These are phyloP conservation scores for Nysson spinosus DNA, from an alignment of 2,888 invertebrate genomes.

Conservation along the genomic window DNA sequence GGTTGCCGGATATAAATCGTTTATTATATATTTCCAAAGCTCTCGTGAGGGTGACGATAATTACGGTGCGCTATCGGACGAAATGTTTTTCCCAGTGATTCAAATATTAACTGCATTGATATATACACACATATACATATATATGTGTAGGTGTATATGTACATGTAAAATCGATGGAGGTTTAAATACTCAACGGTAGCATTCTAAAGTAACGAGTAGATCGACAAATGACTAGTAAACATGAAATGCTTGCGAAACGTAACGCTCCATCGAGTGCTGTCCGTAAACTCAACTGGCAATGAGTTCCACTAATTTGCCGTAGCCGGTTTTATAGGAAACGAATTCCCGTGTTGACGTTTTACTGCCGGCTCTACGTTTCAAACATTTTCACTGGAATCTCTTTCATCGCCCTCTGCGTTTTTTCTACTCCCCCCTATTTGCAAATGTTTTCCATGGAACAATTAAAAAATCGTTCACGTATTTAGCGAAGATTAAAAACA, in stretches of 20 bases:
- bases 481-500: constrained; percentile 3
- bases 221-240: constrained; percentile 22
- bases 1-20: too few species aligned
- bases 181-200: not conserved
- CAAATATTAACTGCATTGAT: too few species aligned
- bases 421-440: not conserved
- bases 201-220: not conserved
- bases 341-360: constrained; percentile 3
- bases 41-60: too few species aligned
- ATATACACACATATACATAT: too few species aligned
- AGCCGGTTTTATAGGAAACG: constrained; percentile 18
- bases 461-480: constrained; percentile 21
- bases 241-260: constrained; percentile 27
- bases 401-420: not conserved
- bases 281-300: constrained; percentile 28
- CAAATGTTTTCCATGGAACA: not conserved
- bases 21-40: too few species aligned
- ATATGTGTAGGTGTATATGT: too few species aligned
- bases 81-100: too few species aligned
- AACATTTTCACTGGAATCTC: constrained; percentile 2
- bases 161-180: not conserved
- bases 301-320: constrained; percentile 28
- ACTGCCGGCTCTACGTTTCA: not conserved
- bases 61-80: too few species aligned
- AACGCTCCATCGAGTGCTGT: constrained; percentile 18